Evolutionary conservation across 2,888 invertebrate species (phyloP).

Genomic region (Galeruca laticollis): DNA sequence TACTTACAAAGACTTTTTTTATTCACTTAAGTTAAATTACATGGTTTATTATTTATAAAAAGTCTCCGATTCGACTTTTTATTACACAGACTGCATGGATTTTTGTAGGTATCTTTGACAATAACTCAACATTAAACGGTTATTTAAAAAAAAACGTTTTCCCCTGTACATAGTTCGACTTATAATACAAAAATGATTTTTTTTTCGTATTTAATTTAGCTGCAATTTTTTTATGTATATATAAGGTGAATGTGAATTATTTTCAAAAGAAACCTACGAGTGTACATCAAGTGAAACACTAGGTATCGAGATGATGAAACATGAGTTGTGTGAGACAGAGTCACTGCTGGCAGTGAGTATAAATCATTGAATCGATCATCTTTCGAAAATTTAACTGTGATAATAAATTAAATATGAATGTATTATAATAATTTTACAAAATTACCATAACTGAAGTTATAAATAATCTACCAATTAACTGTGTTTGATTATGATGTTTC

Average conservation of each 20-base stretch:
- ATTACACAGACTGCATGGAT: slow-evolving; percentile 54
- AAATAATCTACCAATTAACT: too few relatives aligned
- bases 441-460: too few relatives aligned
- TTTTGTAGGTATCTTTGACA: slow-evolving; percentile 33
- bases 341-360: slow-evolving; percentile 64
- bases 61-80: slow-evolving; percentile 44
- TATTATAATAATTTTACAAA: too few relatives aligned
- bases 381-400: slow-evolving; percentile 25
- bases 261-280: slow-evolving; percentile 24
- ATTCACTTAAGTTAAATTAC: slow-evolving; percentile 15
- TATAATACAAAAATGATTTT: too few relatives aligned
- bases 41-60: slow-evolving; percentile 38
- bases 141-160: too few relatives aligned
- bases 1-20: slow-evolving; percentile 44
- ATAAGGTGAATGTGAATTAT: slow-evolving; percentile 11
- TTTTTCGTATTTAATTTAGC: too few relatives aligned
- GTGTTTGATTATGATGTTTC: too few relatives aligned
- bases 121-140: slow-evolving; percentile 20
- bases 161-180: too few relatives aligned
- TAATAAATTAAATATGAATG: not conserved
- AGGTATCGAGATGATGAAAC: slow-evolving; percentile 54
- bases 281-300: slow-evolving; percentile 55
- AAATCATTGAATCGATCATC: slow-evolving; percentile 27
- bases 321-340: slow-evolving; percentile 62
- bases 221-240: too few relatives aligned